These are phyloP conservation scores for Diarsia brunnea DNA, from an alignment of 2,888 invertebrate species.

Conservation along the genomic window DNA sequence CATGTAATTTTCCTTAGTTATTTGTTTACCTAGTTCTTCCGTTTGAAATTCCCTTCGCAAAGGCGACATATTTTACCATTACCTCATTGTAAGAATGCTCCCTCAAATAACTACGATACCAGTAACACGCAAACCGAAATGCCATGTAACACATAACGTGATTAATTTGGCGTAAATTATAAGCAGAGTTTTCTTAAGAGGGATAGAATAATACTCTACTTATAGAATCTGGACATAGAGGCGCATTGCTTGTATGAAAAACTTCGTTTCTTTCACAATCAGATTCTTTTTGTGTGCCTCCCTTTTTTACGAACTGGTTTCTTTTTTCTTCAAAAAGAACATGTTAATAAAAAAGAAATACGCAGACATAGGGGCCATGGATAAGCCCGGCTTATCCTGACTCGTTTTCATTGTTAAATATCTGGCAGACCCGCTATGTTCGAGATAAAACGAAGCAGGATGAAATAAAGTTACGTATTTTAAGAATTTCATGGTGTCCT, in stretches of 20 bases:
- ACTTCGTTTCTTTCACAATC: conserved; percentile 1
- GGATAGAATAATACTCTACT: neutral
- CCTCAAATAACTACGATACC: neutral
- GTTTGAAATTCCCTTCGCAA: conserved; percentile 18
- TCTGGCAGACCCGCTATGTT: conserved; percentile 20
- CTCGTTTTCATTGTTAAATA: conserved; percentile 50
- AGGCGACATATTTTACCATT: neutral
- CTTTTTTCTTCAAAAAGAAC: conserved; percentile 8
- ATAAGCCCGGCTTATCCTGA: conserved; percentile 34
- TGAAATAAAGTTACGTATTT: neutral
- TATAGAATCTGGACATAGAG: neutral
- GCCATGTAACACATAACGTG: neutral
- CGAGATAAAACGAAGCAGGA: neutral
- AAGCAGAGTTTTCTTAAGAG: neutral
- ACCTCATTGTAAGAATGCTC: neutral
- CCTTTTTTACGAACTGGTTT: neutral
- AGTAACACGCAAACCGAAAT: neutral
- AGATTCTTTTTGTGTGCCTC: conserved; percentile 14
- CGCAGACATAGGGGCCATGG: conserved; percentile 1
- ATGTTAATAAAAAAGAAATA: conserved; percentile 26
- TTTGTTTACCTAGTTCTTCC: conserved; percentile 25
- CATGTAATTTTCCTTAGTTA: conserved; percentile 27
- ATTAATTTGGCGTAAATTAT: neutral
- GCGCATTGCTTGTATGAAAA: neutral
- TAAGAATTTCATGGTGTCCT: neutral